These are phyloP conservation scores for Jaculus jaculus DNA, from an alignment of 2,113 vertebrate genomes.

Conservation along the genomic window DNA sequence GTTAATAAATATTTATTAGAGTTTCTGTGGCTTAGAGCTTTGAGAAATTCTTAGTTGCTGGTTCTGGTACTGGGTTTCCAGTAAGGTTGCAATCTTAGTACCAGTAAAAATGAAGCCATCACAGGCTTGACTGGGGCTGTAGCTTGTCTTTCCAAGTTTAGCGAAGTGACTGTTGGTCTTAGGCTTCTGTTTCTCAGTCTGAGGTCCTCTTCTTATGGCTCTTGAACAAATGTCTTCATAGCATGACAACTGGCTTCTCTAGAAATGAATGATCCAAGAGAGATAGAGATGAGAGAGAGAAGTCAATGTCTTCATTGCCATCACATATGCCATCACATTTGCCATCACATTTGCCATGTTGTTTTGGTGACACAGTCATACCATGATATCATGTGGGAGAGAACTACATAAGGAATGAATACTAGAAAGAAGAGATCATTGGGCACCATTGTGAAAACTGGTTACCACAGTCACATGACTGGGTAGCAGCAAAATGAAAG, in stretches of 20 bases:
- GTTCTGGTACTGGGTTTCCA: not conserved
- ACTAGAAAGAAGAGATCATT: not conserved
- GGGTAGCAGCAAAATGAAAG: conserved; percentile 20
- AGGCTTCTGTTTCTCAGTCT: not conserved
- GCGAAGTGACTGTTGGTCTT: not conserved
- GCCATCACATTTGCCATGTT: not conserved
- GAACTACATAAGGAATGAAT: not conserved
- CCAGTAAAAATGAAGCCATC: not conserved
- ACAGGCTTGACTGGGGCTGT: not conserved
- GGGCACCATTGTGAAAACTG: not conserved
- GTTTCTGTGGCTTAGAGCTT: not conserved
- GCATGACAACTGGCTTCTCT: not conserved
- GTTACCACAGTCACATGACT: not conserved
- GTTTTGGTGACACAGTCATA: not conserved
- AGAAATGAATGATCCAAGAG: not conserved
- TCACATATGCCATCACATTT: too few relatives aligned
- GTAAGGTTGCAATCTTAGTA: not conserved
- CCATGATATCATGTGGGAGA: not conserved
- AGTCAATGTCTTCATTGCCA: too few relatives aligned
- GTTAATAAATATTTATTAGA: too few relatives aligned
- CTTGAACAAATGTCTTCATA: not conserved
- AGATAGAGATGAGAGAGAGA: too few relatives aligned
- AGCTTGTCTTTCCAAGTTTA: not conserved
- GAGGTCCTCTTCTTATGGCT: not conserved
- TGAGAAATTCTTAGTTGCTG: not conserved